phyloP scores from a whole-genome alignment of 2,888 invertebrate genomes.

The Nephrotoma guestfalica region DNA sequence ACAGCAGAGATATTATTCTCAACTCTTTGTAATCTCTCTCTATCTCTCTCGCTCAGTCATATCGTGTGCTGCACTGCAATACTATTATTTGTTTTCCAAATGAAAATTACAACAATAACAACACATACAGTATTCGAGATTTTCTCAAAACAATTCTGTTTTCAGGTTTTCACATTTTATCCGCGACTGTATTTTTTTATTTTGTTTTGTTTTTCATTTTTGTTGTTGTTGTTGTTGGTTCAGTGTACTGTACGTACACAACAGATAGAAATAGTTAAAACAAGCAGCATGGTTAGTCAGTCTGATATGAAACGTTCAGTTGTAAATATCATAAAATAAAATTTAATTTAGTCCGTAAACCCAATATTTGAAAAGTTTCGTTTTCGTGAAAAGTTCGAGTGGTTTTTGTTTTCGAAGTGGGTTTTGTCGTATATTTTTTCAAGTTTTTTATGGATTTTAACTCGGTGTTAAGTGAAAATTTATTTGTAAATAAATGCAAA shows the following conservation, averaged over 20 bases:
- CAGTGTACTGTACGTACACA: neutral
- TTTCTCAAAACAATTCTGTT: neutral
- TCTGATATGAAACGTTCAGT: constrained; percentile 1
- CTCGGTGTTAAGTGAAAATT: neutral
- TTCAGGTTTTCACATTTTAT: neutral
- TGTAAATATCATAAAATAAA: neutral
- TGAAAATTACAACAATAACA: neutral
- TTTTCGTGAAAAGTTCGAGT: neutral
- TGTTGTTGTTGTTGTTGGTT: neutral
- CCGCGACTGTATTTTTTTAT: neutral
- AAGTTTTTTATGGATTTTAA: neutral
- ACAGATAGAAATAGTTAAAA: constrained; percentile 1
- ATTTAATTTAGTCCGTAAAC: neutral
- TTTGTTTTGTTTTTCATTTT: neutral
- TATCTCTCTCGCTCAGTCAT: neutral
- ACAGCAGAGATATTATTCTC: no score
- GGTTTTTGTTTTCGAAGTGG: neutral
- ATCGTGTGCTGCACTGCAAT: neutral
- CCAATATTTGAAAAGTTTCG: neutral
- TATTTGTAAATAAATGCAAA: neutral
- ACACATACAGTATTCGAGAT: neutral
- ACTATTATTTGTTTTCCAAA: neutral
- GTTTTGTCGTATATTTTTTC: neutral
- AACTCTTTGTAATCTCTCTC: neutral
- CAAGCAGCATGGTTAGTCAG: neutral